These are phyloP conservation scores for Cettia cetti DNA, from an alignment of 2,113 vertebrate genomes.

Conservation along the genomic window DNA sequence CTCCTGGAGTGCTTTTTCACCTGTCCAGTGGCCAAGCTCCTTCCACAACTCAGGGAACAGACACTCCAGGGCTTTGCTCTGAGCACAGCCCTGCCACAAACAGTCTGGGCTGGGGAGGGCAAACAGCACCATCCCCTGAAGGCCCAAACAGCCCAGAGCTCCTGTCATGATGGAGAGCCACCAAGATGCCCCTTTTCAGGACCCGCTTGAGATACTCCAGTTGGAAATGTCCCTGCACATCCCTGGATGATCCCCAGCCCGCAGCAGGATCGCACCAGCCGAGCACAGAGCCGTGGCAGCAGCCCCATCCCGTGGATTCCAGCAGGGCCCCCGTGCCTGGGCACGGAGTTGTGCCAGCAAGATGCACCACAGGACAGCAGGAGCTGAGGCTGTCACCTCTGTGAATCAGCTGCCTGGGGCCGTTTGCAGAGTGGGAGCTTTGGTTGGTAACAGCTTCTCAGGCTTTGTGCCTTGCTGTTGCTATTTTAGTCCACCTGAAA, in stretches of 20 bases:
- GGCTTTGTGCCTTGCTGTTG: conserved; percentile 7
- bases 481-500: conserved; percentile 29
- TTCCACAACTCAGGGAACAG: neutral
- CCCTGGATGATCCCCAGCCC: neutral
- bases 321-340: neutral
- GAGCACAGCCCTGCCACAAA: neutral
- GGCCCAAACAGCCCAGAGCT: neutral
- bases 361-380: neutral
- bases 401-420: neutral
- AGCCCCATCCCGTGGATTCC: neutral
- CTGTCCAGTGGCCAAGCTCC: neutral
- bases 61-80: neutral
- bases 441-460: neutral
- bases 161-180: rapidly evolving
- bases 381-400: neutral
- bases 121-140: neutral
- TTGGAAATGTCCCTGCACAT: neutral
- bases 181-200: neutral
- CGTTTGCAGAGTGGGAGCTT: neutral
- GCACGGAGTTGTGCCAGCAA: neutral
- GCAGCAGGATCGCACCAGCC: rapidly evolving
- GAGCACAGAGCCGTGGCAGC: neutral
- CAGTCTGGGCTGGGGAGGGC: neutral
- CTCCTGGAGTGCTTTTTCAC: neutral
- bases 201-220: neutral